Conservation (phyloP, 2,888 invertebrate genomes). For the Sphaerophoria rueppellii region DNA sequence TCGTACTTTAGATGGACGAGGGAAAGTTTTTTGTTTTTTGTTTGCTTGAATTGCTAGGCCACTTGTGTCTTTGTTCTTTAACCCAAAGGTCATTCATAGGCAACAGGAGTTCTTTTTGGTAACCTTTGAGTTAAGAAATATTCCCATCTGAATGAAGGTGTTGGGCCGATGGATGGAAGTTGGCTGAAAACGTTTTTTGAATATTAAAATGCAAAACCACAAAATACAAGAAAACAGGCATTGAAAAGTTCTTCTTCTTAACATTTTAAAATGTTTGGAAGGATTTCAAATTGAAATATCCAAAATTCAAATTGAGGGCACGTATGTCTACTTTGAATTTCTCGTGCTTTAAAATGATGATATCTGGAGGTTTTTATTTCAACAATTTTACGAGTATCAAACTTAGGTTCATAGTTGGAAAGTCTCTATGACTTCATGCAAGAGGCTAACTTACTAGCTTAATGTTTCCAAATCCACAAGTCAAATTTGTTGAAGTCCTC, state of each 20-base stretch:
- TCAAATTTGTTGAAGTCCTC: too few relatives aligned
- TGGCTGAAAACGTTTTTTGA: background rate
- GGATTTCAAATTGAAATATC: too few relatives aligned
- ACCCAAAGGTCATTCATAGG: slow-evolving; percentile 25
- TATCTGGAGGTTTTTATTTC: too few relatives aligned
- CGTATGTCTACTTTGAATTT: too few relatives aligned
- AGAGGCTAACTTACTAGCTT: too few relatives aligned
- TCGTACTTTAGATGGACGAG: slow-evolving; percentile 44
- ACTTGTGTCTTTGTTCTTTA: slow-evolving; percentile 5
- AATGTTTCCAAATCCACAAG: too few relatives aligned
- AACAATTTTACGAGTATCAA: too few relatives aligned
- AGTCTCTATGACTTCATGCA: too few relatives aligned
- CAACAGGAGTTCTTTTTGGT: background rate
- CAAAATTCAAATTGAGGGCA: too few relatives aligned
- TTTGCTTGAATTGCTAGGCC: slow-evolving; percentile 29
- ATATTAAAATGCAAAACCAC: background rate
- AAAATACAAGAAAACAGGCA: background rate
- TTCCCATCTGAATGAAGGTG: background rate
- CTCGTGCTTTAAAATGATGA: too few relatives aligned
- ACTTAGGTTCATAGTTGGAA: too few relatives aligned
- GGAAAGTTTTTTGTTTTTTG: background rate
- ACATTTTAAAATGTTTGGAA: background rate
- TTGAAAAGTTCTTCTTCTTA: background rate
- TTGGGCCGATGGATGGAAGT: background rate
- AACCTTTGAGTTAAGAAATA: background rate